These are phyloP conservation scores for Synodontis membranacea DNA, from an alignment of 2,113 vertebrate species.

Conservation along the genomic window DNA sequence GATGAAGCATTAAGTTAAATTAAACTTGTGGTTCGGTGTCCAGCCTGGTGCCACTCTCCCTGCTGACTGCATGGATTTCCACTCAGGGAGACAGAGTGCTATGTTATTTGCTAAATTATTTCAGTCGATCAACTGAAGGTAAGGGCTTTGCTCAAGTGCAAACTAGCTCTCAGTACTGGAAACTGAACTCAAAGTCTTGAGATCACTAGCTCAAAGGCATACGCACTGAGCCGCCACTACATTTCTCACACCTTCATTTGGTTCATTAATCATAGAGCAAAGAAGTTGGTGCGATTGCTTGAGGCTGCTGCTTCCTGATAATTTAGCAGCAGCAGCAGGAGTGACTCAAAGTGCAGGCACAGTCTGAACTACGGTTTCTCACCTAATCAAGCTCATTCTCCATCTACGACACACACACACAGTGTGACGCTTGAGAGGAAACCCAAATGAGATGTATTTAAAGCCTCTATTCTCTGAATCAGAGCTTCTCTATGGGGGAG, in stretches of 20 bases:
- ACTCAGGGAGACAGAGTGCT: neutral
- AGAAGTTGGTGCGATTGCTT: neutral
- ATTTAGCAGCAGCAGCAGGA: neutral
- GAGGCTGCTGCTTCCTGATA: neutral
- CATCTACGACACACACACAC: slow-evolving; percentile 9
- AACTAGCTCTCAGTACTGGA: neutral
- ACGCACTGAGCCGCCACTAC: neutral
- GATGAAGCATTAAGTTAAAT: too few species aligned
- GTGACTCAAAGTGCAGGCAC: neutral
- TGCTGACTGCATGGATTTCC: neutral
- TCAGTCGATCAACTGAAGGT: neutral
- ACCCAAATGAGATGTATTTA: slow-evolving; percentile 2
- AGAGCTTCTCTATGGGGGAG: slow-evolving; percentile 11
- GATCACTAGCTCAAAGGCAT: neutral
- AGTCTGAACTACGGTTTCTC: slow-evolving; percentile 3
- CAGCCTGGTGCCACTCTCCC: neutral
- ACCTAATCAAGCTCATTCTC: slow-evolving; percentile 32
- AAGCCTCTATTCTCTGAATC: slow-evolving; percentile 36
- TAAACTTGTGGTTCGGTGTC: neutral
- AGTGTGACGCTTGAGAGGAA: neutral
- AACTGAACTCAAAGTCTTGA: neutral
- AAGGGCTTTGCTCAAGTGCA: neutral
- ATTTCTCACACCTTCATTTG: neutral
- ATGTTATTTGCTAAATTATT: too few species aligned
- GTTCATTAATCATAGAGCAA: neutral